phyloP scores from a whole-genome alignment of 2,797 vertebrate genomes.

The Petrocephalus sullivani region DNA sequence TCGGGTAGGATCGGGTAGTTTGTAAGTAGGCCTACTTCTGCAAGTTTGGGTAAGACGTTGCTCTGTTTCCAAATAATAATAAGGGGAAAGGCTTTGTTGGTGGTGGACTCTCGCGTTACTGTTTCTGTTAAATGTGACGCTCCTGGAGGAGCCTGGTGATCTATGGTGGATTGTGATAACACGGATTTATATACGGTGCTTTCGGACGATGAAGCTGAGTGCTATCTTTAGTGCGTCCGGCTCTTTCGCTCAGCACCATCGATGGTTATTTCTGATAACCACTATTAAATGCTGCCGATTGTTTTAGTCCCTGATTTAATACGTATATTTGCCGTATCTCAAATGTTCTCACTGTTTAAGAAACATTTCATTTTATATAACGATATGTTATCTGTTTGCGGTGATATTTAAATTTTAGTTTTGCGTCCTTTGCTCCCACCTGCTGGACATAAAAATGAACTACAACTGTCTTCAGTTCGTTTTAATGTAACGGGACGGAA shows the following conservation, averaged over 20 bases:
- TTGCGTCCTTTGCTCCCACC: neutral
- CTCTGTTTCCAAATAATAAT: neutral
- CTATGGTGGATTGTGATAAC: neutral
- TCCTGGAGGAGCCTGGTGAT: neutral
- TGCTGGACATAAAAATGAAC: neutral
- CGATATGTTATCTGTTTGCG: neutral
- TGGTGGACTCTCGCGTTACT: neutral
- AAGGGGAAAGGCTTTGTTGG: neutral
- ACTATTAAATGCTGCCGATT: neutral
- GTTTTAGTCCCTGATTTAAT: neutral
- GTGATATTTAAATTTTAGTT: neutral
- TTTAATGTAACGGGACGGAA: neutral
- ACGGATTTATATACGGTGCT: neutral
- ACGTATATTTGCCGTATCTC: neutral
- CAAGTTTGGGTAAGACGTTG: neutral
- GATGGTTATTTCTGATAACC: neutral
- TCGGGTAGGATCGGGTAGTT: neutral
- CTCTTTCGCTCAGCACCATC: neutral
- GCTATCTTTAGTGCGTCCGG: neutral
- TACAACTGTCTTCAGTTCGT: neutral
- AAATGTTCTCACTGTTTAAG: neutral
- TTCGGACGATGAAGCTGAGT: neutral
- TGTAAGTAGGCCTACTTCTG: neutral
- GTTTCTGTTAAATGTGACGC: neutral
- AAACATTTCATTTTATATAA: constrained; percentile 2